A percentile compares a stretch with the other conserved stretches of the same genome.
Evolutionary conservation across 2,888 invertebrate genomes (phyloP).

Genomic region (Drosophila demipolita): DNA sequence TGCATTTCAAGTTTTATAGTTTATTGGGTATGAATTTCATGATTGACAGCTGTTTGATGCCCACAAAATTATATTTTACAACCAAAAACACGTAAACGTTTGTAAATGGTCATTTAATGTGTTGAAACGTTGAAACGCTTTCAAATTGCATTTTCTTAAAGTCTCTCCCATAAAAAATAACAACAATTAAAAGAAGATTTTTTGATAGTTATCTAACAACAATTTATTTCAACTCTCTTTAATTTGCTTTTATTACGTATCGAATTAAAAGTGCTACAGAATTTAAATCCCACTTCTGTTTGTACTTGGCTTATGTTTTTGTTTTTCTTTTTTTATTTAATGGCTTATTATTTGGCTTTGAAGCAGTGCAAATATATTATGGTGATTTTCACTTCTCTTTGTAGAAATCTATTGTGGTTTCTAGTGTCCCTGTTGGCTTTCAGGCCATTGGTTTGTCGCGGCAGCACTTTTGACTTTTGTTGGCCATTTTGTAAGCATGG

Average conservation of each 20-base stretch:
- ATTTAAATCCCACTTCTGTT: constrained; percentile 1
- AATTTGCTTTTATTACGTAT: background rate
- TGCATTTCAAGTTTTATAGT: background rate
- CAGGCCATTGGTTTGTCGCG: constrained; percentile 3
- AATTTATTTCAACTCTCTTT: background rate
- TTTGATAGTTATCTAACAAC: background rate
- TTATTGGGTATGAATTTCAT: background rate
- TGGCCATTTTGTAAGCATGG: constrained; percentile 52
- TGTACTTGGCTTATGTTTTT: constrained; percentile 30
- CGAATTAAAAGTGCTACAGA: background rate
- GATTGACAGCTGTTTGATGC: background rate
- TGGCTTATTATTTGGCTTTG: constrained; percentile 50
- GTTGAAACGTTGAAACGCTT: background rate
- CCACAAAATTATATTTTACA: background rate
- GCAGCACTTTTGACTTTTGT: constrained; percentile 47
- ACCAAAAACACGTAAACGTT: background rate
- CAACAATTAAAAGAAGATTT: background rate
- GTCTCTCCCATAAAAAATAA: background rate
- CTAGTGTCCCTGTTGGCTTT: constrained; percentile 16
- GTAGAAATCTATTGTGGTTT: constrained; percentile 42
- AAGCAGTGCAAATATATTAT: constrained; percentile 38
- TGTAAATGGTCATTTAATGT: background rate
- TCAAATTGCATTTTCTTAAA: background rate
- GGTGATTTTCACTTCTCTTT: constrained; percentile 37
- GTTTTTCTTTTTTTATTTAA: constrained; percentile 24